phyloP scores from a whole-genome alignment of 2,113 vertebrate genomes.

The Ammodytes dubius region DNA sequence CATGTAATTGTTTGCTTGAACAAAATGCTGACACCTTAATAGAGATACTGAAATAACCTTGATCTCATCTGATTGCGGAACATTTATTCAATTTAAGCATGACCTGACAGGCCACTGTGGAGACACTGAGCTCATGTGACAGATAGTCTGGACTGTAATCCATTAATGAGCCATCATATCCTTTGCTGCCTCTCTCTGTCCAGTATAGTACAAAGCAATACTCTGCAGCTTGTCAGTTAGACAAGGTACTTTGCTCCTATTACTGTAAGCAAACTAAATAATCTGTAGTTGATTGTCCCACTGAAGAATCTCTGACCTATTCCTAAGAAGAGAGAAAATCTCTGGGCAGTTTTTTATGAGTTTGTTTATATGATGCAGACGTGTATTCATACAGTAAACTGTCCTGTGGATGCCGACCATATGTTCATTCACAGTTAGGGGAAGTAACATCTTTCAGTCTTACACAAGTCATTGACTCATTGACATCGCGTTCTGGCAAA shows the following conservation, averaged over 20 bases:
- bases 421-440: background rate
- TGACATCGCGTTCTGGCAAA: too few species aligned
- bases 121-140: constrained; percentile 48
- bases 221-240: constrained; percentile 26
- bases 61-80: constrained; percentile 25
- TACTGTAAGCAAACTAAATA: constrained; percentile 39
- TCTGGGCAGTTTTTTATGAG: background rate
- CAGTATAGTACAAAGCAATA: constrained; percentile 27
- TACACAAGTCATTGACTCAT: too few species aligned
- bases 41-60: constrained; percentile 8
- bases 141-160: constrained; percentile 35
- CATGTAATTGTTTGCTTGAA: constrained; percentile 8
- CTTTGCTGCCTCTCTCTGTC: constrained; percentile 20
- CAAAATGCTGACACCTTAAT: background rate
- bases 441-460: too few species aligned
- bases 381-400: too few species aligned
- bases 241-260: constrained; percentile 13
- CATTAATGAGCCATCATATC: constrained; percentile 49
- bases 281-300: constrained; percentile 31
- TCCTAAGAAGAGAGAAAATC: background rate
- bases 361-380: background rate
- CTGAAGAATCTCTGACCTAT: constrained; percentile 20
- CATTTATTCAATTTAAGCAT: constrained; percentile 42
- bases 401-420: background rate
- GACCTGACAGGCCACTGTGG: constrained; percentile 28